Evolutionary conservation across 2,113 vertebrate genomes (phyloP).

Genomic region (Anthoscopus minutus): DNA sequence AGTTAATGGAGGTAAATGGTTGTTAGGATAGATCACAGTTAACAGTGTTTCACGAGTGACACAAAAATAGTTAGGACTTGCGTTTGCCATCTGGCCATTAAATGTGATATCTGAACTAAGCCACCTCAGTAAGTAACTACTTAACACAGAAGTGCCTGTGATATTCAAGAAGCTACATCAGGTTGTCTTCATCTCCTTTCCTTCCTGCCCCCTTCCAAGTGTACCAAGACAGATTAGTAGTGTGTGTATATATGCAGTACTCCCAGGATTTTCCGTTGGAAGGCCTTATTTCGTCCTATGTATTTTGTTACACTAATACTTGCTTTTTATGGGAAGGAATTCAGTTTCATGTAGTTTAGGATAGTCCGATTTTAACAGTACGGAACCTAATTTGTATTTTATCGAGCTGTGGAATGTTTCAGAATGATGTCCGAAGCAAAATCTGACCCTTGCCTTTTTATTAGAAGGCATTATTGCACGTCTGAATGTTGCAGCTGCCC

Average conservation of each 20-base stretch:
- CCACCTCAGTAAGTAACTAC: not conserved
- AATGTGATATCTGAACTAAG: not conserved
- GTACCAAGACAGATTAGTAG: not conserved
- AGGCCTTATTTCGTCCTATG: not conserved
- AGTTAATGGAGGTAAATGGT: constrained; percentile 77
- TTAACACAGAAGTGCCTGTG: not conserved
- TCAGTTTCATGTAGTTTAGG: not conserved
- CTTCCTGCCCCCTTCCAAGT: not conserved
- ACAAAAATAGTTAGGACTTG: not conserved
- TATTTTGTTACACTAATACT: not conserved
- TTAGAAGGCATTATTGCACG: not conserved
- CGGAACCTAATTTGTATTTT: not conserved
- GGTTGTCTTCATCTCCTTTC: not conserved
- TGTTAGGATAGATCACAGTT: not conserved
- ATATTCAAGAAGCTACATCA: not conserved
- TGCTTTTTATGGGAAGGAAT: not conserved
- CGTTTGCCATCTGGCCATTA: not conserved
- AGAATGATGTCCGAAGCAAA: not conserved
- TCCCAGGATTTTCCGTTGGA: not conserved
- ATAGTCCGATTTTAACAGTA: not conserved
- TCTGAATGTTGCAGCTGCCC: not conserved
- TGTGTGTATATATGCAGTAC: not conserved
- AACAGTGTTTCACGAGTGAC: not conserved
- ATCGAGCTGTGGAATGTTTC: not conserved
- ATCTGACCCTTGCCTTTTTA: not conserved